Base-by-base conservation (phyloP, 1,140 invertebrate species). In the Drosophila erecta region DNA sequence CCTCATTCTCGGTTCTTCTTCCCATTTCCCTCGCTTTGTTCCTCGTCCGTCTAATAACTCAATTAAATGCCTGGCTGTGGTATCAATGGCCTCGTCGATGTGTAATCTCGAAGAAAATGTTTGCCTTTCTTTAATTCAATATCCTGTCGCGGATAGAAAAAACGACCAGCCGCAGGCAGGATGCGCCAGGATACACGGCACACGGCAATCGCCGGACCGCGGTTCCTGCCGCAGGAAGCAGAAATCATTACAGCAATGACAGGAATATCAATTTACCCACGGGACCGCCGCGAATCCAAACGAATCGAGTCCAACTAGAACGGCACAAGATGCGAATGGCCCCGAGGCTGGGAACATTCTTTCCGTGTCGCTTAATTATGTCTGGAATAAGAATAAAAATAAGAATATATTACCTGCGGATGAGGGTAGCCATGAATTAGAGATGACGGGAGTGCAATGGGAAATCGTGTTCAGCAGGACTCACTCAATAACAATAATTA, bases 231-330 rank as follows among this genome's bases (percentile, higher is more conserved):
- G 60, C 40, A 66, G 81, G 81, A 86, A 86, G 81, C 62, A 71
- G 75, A 67, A 86, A 86, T 87, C 79, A 86, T 86, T 81, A 76
- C 58, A 67, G 64, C 75, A 87, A 79, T 89, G 83, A 87, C 79
- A 76, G 83, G 71, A 87, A 87, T 87, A 87, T 87, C 83, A 87
- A 87, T 86, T 86, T 87, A 86, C 83, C 33, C 79, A 69, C 65
- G 79, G 65, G 58, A 60, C 59, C 51, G 54, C 12, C 14, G 65
- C 50, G 35, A 70, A 70, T 47, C 65, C 64, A 24, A 56, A 56
- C 50, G 64, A 69, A 70, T 69, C 50, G 62, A 69, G 66, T 66
- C 64, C 64, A 38, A 37, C 46, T 46, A 51, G 60, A 69, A 57
- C 66, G 66, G 67, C 57, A 71, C 65, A 70, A 71, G 65, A 37